A percentile compares a stretch with the other conserved stretches of the same genome.
These are phyloP conservation scores for Drosophila murphyi DNA, from an alignment of 1,140 invertebrate genomes.

Conservation along the genomic window DNA sequence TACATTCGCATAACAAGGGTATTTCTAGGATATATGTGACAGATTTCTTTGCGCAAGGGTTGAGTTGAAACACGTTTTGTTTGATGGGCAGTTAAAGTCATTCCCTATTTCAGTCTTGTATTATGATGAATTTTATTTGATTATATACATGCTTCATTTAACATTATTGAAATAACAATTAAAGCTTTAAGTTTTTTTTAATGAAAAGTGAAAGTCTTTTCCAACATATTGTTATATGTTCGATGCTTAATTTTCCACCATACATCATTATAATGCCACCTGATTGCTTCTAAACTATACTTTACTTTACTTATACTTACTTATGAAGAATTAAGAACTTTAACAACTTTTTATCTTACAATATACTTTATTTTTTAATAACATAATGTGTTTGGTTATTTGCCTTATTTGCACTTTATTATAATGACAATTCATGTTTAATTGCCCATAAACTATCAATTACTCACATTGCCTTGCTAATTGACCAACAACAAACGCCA, in stretches of 20 bases:
- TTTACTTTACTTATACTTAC: too few relatives aligned
- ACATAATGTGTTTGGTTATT: background rate
- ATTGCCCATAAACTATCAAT: slow-evolving; percentile 51
- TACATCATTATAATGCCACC: too few relatives aligned
- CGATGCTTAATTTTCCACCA: too few relatives aligned
- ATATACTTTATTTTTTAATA: background rate
- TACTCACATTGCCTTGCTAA: slow-evolving; percentile 55
- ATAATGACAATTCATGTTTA: background rate
- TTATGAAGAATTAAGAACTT: too few relatives aligned
- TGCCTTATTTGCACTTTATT: background rate
- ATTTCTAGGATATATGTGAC: slow-evolving; percentile 9
- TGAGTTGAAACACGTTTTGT: background rate
- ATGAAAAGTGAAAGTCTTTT: too few relatives aligned
- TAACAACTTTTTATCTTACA: too few relatives aligned
- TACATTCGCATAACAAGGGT: slow-evolving; percentile 40
- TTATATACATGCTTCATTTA: too few relatives aligned
- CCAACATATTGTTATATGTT: too few relatives aligned
- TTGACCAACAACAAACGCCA: slow-evolving; percentile 51
- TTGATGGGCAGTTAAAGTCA: background rate
- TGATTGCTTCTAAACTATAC: too few relatives aligned
- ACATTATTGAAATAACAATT: too few relatives aligned
- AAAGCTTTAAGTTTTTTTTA: too few relatives aligned
- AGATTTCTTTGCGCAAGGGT: background rate
- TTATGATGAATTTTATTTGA: background rate
- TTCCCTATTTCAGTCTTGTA: too few relatives aligned